phyloP scores from a whole-genome alignment of 2,888 invertebrate genomes.

The Eristalinus sepulchralis region DNA sequence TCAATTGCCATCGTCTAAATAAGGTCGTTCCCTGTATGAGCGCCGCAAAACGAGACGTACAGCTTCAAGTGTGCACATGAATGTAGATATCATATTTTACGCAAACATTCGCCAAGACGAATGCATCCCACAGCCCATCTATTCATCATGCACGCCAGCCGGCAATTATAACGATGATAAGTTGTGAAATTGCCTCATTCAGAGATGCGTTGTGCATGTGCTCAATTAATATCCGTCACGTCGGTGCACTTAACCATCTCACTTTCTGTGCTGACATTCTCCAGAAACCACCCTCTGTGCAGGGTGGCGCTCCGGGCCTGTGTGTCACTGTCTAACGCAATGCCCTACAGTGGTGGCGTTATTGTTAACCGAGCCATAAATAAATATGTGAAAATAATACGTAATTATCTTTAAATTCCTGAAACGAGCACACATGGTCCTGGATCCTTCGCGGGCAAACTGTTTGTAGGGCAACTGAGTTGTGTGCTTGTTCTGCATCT shows the following conservation, averaged over 20 bases:
- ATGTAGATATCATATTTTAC: background rate
- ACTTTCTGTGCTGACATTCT: constrained; percentile 16
- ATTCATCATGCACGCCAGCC: constrained; percentile 4
- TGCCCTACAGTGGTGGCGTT: background rate
- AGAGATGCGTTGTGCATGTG: constrained; percentile 45
- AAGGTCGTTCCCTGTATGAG: constrained; percentile 14
- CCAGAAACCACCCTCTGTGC: constrained; percentile 5
- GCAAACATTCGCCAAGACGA: background rate
- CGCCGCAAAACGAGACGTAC: constrained; percentile 7
- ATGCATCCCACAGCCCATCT: constrained; percentile 8
- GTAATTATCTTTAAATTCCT: constrained; percentile 25
- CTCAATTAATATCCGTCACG: constrained; percentile 59
- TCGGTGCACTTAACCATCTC: constrained; percentile 45
- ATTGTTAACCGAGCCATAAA: background rate
- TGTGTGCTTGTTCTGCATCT: background rate
- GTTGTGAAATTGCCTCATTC: constrained; percentile 15
- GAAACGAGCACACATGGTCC: background rate
- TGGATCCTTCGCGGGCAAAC: background rate
- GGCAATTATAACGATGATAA: constrained; percentile 45
- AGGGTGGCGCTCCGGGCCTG: background rate
- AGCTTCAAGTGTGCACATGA: background rate
- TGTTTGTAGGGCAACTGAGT: background rate
- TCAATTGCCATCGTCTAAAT: constrained; percentile 40
- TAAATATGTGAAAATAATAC: background rate
- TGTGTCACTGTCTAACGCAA: background rate